Percentiles rank a stretch among this genome's conserved stretches.
Conservation (phyloP, 2,888 invertebrate genomes). For the Apamea monoglypha region DNA sequence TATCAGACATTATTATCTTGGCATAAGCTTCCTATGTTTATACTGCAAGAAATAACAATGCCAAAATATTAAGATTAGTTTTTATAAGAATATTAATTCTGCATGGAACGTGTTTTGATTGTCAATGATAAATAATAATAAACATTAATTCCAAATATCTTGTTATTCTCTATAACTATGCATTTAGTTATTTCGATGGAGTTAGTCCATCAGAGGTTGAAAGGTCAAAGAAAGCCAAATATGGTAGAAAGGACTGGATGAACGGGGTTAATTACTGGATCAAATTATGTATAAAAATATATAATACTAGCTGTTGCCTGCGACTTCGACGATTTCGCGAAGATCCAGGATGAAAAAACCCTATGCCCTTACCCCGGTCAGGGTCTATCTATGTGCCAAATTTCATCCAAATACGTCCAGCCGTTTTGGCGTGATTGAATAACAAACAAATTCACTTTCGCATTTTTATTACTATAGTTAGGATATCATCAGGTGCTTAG, state of each 20-base stretch:
- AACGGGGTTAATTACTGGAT: not conserved
- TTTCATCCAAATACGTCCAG: not conserved
- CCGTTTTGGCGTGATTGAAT: not conserved
- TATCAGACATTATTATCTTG: conserved; percentile 30
- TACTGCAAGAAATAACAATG: conserved; percentile 11
- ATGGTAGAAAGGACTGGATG: not conserved
- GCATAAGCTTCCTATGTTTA: conserved; percentile 36
- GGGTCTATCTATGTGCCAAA: not conserved
- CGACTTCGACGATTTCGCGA: not conserved
- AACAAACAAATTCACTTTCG: not conserved
- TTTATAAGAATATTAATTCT: conserved; percentile 7
- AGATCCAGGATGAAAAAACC: not conserved
- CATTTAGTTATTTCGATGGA: not conserved
- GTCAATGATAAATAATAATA: not conserved
- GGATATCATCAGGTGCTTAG: not conserved
- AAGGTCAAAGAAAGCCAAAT: not conserved
- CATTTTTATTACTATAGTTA: not conserved
- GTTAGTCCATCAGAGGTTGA: not conserved
- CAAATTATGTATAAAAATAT: not conserved
- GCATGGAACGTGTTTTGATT: not conserved
- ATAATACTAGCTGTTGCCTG: not conserved
- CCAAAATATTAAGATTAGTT: conserved; percentile 22
- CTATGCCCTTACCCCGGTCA: not conserved
- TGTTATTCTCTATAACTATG: not conserved
- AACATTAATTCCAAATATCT: not conserved